A percentile compares a stretch with the other conserved stretches of the same genome.
These are phyloP conservation scores for Iphiclides podalirius DNA, from an alignment of 2,888 invertebrate genomes.

Conservation along the genomic window DNA sequence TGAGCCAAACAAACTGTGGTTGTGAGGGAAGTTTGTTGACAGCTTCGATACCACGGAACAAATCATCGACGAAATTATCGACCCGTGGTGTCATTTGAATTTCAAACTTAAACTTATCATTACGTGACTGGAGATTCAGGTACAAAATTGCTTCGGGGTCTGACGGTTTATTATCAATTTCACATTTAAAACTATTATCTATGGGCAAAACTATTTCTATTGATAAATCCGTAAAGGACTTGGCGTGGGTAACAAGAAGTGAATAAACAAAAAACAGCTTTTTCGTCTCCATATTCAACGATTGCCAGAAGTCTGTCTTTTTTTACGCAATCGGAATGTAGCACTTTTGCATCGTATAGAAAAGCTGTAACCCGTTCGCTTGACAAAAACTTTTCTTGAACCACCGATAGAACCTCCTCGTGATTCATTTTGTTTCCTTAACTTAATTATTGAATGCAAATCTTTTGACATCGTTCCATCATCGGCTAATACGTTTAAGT, in stretches of 20 bases:
- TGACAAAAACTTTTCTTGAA: conserved; percentile 72
- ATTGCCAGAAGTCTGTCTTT: conserved; percentile 70
- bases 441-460: conserved; percentile 29
- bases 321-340: conserved; percentile 70
- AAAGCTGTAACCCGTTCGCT: conserved; percentile 72
- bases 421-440: conserved; percentile 64
- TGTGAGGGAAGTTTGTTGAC: conserved; percentile 65
- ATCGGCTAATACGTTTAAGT: conserved; percentile 19
- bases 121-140: conserved; percentile 70
- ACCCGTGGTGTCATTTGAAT: conserved; percentile 80
- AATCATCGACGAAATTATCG: conserved; percentile 86
- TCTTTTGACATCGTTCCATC: conserved; percentile 22
- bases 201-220: conserved; percentile 91
- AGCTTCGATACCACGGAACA: conserved; percentile 87
- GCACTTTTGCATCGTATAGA: conserved; percentile 67
- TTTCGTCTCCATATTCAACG: conserved; percentile 74
- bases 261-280: conserved; percentile 73
- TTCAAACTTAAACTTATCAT: conserved; percentile 71
- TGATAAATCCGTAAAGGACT: conserved; percentile 87
- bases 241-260: conserved; percentile 83
- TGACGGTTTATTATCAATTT: conserved; percentile 83
- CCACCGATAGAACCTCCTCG: conserved; percentile 69
- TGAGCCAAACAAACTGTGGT: conserved; percentile 80
- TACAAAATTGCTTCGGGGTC: conserved; percentile 73
- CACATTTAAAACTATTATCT: conserved; percentile 88